phyloP scores from a whole-genome alignment of 1,140 invertebrate species.

The Lucilia sericata region DNA sequence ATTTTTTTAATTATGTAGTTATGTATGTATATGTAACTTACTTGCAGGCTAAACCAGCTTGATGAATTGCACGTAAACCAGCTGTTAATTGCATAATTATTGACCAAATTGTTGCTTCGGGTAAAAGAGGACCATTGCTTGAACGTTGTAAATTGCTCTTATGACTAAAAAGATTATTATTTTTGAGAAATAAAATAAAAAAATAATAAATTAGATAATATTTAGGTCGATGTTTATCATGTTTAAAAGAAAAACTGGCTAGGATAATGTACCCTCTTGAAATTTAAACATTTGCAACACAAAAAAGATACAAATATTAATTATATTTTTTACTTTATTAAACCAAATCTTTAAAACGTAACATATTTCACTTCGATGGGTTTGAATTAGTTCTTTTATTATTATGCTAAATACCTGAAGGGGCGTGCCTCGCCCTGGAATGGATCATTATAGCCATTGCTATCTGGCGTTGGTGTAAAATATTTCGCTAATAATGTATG shows the following conservation, averaged over 20 bases:
- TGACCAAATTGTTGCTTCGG: constrained; percentile 94
- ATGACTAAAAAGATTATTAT: constrained; percentile 71
- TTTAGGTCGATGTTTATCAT: no score
- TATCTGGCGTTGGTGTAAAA: constrained; percentile 77
- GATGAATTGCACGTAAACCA: constrained; percentile 92
- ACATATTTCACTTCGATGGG: no score
- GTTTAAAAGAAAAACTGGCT: no score
- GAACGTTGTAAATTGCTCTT: constrained; percentile 77
- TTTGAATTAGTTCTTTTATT: no score
- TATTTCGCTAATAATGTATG: constrained; percentile 89
- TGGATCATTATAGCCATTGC: constrained; percentile 83
- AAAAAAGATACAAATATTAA: no score
- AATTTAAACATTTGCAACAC: no score
- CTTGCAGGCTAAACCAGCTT: constrained; percentile 80
- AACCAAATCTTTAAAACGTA: no score
- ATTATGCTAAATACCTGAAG: no score
- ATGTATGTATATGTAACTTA: constrained; percentile 58
- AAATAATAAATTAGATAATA: not conserved
- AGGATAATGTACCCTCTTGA: no score
- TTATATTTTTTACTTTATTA: no score
- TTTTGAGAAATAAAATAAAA: not conserved
- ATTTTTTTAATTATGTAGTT: no score
- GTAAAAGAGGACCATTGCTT: constrained; percentile 79
- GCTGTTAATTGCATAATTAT: constrained; percentile 96
- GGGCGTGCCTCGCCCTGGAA: constrained; percentile 86